Evolutionary conservation across 2,797 vertebrate species (phyloP), one percentile per base, ranked within the genome.

Genomic region (Prionace glauca): DNA sequence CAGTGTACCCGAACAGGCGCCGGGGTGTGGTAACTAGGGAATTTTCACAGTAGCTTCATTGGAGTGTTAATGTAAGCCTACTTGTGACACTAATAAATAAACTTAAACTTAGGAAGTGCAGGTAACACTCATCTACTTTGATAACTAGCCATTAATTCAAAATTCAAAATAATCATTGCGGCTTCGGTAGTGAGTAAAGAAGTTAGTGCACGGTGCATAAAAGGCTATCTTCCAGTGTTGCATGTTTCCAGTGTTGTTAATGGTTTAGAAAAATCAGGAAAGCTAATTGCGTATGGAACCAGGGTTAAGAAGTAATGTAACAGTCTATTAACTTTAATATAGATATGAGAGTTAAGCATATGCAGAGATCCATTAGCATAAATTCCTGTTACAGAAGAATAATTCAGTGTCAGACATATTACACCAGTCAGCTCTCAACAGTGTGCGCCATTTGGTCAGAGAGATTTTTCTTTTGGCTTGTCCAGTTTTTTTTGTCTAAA

Each of bases 271-370:
- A 98, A 99, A 99, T 99, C 98, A 98, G 98, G 98, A 98, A 98
- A 99, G 98, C 98, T 99, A 99, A 99, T 99, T 99, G 99, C 99
- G 99, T 99, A 99, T 99, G 98, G 98, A 99, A 98, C 98, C 98
- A 98, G 98, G 99, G 99, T 99, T 99, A 99, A 99, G 98, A 99
- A 99, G 99, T 98, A 99, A 99, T 99, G 99, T 99, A 99, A 99
- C 99, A 99, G 98, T 98, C 99, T 99, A 99, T 99, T 99, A 99
- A 99, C 98, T 99, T 99, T 99, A 99, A 99, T 99, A 99, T 99
- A 99, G 98, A 99, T 99, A 99, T 99, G 98, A 98, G 98, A 98
- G 99, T 99, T 99, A 99, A 99, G 98, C 99, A 99, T 99, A 99
- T 99, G 99, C 98, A 98, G 98, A 97, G 97, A 97, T 97, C 98